These are phyloP conservation scores for Odontamblyopus rebecca DNA, from an alignment of 2,797 vertebrate genomes.

Conservation along the genomic window DNA sequence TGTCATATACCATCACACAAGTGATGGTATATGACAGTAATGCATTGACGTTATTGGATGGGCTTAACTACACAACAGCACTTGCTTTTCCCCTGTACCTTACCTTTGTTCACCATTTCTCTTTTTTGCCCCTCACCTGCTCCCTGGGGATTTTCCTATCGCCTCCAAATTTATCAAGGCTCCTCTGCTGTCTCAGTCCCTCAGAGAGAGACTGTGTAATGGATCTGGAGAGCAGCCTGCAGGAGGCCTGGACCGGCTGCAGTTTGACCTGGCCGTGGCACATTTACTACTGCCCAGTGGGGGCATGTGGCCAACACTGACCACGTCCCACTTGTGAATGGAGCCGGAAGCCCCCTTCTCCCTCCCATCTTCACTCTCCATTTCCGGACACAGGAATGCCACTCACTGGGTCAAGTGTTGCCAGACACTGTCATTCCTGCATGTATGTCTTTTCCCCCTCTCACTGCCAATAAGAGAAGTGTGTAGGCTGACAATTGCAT, in stretches of 20 bases:
- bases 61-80: not conserved
- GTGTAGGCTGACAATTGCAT: constrained; percentile 65
- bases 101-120: constrained; percentile 62
- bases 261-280: constrained; percentile 46
- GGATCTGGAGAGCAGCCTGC: constrained; percentile 19
- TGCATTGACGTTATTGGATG: not conserved
- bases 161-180: constrained; percentile 59
- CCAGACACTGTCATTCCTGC: constrained; percentile 51
- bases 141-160: constrained; percentile 47
- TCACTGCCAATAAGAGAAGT: constrained; percentile 52
- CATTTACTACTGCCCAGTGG: constrained; percentile 25
- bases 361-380: constrained; percentile 51
- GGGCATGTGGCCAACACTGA: constrained; percentile 47
- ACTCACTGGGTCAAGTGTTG: constrained; percentile 62
- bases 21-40: not conserved
- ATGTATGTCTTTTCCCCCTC: constrained; percentile 30
- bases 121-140: constrained; percentile 37
- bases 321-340: constrained; percentile 50
- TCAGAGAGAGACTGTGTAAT: constrained; percentile 25
- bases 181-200: constrained; percentile 28
- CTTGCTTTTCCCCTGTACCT: constrained; percentile 21
- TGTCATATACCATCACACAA: too few relatives aligned
- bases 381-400: constrained; percentile 68
- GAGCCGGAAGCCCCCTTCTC: constrained; percentile 55
- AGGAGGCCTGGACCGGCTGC: constrained; percentile 21